phyloP scores from a whole-genome alignment of 2,797 vertebrate genomes.

The Cyprinella venusta region DNA sequence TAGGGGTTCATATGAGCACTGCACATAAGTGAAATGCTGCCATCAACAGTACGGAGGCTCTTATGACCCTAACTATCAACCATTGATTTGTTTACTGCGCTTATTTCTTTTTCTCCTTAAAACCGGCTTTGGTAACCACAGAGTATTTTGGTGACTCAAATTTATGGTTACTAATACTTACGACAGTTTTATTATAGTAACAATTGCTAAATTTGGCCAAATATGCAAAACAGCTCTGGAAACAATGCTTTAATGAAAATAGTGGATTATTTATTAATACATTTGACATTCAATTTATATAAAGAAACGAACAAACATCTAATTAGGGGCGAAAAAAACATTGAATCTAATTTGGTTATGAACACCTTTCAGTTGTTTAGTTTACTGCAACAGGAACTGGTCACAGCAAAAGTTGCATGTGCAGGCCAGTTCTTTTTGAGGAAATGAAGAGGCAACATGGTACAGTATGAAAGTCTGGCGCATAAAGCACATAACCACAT shows the following conservation, averaged over 20 bases:
- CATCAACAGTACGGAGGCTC: constrained; percentile 56
- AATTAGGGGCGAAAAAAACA: neutral
- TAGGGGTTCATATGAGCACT: constrained; percentile 55
- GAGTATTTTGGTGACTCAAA: neutral
- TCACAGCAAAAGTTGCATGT: neutral
- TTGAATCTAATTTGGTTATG: neutral
- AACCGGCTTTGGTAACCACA: neutral
- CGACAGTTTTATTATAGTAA: neutral
- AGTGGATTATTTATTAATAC: too few relatives aligned
- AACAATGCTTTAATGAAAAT: too few relatives aligned
- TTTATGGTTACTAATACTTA: neutral
- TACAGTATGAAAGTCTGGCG: neutral
- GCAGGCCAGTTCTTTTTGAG: neutral
- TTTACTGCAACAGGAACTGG: neutral
- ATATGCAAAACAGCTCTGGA: too few relatives aligned
- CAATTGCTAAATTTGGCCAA: too few relatives aligned
- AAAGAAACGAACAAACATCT: too few relatives aligned
- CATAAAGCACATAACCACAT: neutral
- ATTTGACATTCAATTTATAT: too few relatives aligned
- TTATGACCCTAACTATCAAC: neutral
- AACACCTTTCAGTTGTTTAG: neutral
- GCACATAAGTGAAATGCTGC: constrained; percentile 51
- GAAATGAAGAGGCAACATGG: neutral
- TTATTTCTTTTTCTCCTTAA: neutral
- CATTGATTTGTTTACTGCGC: neutral